These are phyloP conservation scores for Habrosyne pyritoides DNA, from an alignment of 2,888 invertebrate genomes.

Conservation along the genomic window DNA sequence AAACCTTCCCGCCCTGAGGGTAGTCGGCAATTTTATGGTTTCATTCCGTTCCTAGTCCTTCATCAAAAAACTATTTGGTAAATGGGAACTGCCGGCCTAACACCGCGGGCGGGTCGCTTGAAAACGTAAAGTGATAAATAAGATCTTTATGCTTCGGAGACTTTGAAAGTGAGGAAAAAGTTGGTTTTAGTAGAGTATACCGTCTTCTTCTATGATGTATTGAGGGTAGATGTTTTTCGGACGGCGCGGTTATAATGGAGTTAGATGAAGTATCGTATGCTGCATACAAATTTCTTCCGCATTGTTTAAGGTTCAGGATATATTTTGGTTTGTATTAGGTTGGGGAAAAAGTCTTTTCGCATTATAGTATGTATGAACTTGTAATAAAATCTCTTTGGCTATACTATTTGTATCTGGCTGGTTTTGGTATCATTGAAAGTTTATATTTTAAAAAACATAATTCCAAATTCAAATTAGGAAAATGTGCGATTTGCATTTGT, in stretches of 20 bases:
- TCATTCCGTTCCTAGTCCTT: constrained; percentile 14
- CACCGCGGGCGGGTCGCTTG: constrained; percentile 2
- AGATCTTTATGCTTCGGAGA: constrained; percentile 10
- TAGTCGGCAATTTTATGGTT: constrained; percentile 12
- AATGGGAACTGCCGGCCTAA: constrained; percentile 13
- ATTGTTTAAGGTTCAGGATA: background rate
- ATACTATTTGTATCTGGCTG: no score
- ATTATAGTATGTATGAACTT: no score
- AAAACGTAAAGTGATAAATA: constrained; percentile 13
- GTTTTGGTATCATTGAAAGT: no score
- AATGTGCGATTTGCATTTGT: no score
- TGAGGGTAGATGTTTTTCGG: constrained; percentile 1
- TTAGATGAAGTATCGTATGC: background rate
- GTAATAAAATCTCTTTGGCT: no score
- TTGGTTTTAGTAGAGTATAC: background rate
- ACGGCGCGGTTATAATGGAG: background rate
- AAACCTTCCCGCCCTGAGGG: constrained; percentile 3
- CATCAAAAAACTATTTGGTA: constrained; percentile 26
- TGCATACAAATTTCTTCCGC: background rate
- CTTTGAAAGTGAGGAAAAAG: constrained; percentile 3
- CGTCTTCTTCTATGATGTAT: background rate
- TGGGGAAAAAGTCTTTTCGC: no score
- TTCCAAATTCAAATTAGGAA: no score
- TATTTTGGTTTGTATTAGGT: no score
- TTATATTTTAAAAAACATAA: no score